phyloP scores from a whole-genome alignment of 2,888 invertebrate genomes.

The Sminthurides aquaticus region DNA sequence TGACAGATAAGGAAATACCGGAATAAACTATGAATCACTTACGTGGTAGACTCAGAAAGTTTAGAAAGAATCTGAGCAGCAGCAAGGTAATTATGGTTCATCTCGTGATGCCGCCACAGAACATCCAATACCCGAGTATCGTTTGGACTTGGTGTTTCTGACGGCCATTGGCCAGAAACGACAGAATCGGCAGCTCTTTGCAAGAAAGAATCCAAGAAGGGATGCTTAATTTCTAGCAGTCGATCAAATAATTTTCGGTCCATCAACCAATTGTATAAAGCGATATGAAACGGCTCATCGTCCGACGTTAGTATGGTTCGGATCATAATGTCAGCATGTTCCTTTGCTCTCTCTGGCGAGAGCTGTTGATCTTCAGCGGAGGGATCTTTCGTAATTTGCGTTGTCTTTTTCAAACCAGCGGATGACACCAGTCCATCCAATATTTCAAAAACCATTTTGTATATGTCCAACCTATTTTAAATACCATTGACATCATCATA shows the following conservation, averaged over 20 bases:
- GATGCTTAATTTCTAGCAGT: constrained; percentile 48
- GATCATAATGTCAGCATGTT: constrained; percentile 38
- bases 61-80: constrained; percentile 85
- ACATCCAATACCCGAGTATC: constrained; percentile 64
- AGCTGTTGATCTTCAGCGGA: constrained; percentile 25
- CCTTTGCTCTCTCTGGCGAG: constrained; percentile 29
- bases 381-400: constrained; percentile 20
- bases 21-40: constrained; percentile 12
- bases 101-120: constrained; percentile 93
- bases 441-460: constrained; percentile 41
- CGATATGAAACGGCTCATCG: constrained; percentile 84
- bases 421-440: constrained; percentile 33
- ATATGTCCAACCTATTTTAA: constrained; percentile 35
- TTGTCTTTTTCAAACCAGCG: constrained; percentile 31
- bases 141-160: constrained; percentile 51
- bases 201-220: constrained; percentile 48
- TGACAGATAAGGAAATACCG: neutral
- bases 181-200: constrained; percentile 47
- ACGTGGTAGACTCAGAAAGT: constrained; percentile 62
- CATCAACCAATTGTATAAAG: constrained; percentile 89
- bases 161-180: constrained; percentile 44
- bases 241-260: constrained; percentile 49
- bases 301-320: constrained; percentile 46
- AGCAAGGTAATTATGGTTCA: constrained; percentile 79
- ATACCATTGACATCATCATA: neutral